Evolutionary conservation across 2,888 invertebrate genomes (phyloP), one percentile per base, ranked within the genome.

Genomic region (Erebia aethiops): DNA sequence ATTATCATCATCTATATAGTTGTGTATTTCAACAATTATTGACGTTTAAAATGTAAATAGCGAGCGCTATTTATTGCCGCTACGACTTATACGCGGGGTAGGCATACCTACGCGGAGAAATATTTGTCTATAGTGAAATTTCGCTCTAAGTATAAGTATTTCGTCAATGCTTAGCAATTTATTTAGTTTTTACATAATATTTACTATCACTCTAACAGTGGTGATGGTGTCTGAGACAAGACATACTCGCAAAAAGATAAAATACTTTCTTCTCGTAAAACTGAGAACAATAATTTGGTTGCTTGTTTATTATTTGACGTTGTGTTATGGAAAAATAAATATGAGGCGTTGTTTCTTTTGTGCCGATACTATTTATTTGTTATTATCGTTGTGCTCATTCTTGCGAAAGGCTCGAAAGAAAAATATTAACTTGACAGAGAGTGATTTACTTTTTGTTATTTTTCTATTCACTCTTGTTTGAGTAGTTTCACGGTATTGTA

Each of bases 281-380:
- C 43, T 41, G 70, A 67, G 67, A 49, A 49, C 54, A 41, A 61
- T 62, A 46, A 61, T 62, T 63, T n/a, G 57, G 56, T 16, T 35
- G 71, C 63, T 66, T 73, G 66, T 73, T 69, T 73, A 67, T 69
- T 69, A 64, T 68, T 46, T 41, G 69, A 63, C 51, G 54, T 58
- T 35, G 67, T 63, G 60, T 64, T 64, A 56, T 49, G 49, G 54
- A 66, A 64, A 13, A 68, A 68, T 70, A 70, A 70, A 72, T 70
- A 68, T 66, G 54, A 70, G 52, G 11, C 41, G 60, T 67, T 67
- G 58, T 14, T 67, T 64, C 65, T 64, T 64, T 70, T 61, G 60
- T 70, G 70, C 64, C 67, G 57, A 70, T 70, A 68, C 70, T n/a
- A 52, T 70, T 71, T 67, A 65, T 58, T 67, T 67, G 14, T 21